Evolutionary conservation across 1,140 invertebrate species (phyloP), one percentile per base, ranked within the genome.

Genomic region (Coelopa frigida): DNA sequence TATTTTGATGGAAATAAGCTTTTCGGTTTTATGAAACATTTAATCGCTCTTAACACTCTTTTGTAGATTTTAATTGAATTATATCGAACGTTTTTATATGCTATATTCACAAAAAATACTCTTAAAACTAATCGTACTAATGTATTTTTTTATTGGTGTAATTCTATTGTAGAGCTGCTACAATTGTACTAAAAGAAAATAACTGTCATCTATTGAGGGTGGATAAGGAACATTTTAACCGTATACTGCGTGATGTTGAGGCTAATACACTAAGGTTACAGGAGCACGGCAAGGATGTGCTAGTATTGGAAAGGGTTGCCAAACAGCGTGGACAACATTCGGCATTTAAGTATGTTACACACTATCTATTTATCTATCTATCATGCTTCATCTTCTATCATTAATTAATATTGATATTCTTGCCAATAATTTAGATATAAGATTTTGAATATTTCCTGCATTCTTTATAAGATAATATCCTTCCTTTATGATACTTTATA

Each of bases 161-260:
- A 36, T 62, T 15, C 11, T 15, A 17, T 42, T 73, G 38, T 64
- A 86, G 87, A 66, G 87, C 88, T 46, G 88, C 88, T 3, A 89
- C 88, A 11, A 91, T 92, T 49, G 79, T 88, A 6, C 75, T 89
- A 5, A 72, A 83, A 53, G 87, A 93, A 64, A 83, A 88, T 62
- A 87, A 88, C 69, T 88, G 86, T 55, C 87, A 91, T 63, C 85
- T 92, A 59, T 69, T 92, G 23, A 74, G 87, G 23, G 88, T 92
- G 2, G 88, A 93, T 65, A 93, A 92, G 70, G 83, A 89, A 45
- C 83, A 90, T 64, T 93, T 93, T 65, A 89, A 91, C 72, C 73
- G 87, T 52, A 90, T 88, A 44, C 70, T 89, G 27, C 70, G 84
- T 51, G 89, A 92, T 72, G 87, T 90, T 6, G 89, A 92, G 71